Conservation (phyloP, 2,797 vertebrate genomes). For the Lacerta bilineata region DNA sequence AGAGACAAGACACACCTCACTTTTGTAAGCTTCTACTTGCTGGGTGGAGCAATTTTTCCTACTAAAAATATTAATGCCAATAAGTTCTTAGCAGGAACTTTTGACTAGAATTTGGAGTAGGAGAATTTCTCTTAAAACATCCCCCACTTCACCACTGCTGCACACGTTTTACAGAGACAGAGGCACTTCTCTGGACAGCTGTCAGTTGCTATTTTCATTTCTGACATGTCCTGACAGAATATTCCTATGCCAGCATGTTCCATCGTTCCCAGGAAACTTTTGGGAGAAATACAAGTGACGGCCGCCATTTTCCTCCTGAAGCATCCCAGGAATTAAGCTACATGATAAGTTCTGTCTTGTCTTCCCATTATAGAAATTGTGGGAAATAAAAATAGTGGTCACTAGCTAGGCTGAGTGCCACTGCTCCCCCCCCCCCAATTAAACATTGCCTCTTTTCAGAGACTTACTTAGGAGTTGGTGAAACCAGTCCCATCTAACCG, state of each 20-base stretch:
- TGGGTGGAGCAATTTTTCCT: neutral
- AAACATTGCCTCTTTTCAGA: neutral
- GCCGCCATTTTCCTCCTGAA: too few species aligned
- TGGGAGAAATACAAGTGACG: neutral
- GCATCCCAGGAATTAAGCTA: too few species aligned
- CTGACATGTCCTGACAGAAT: neutral
- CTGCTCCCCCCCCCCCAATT: neutral
- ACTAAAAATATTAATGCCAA: neutral
- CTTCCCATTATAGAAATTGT: neutral
- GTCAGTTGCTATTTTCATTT: neutral
- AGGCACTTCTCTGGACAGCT: neutral
- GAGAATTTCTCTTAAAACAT: neutral
- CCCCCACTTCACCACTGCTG: neutral
- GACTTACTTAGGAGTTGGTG: too few species aligned
- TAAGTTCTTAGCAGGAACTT: too few species aligned
- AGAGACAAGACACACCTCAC: neutral
- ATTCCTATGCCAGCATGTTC: neutral
- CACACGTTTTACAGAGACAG: neutral
- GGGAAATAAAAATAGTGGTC: neutral
- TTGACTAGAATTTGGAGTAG: neutral
- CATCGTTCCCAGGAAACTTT: neutral
- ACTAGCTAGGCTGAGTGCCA: neutral
- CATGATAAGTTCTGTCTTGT: neutral
- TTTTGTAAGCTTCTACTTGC: neutral
- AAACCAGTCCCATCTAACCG: too few species aligned